A percentile compares a stretch with the other conserved stretches of the same genome.
phyloP scores from a whole-genome alignment of 2,888 invertebrate species.

The Hofmannophila pseudospretella region DNA sequence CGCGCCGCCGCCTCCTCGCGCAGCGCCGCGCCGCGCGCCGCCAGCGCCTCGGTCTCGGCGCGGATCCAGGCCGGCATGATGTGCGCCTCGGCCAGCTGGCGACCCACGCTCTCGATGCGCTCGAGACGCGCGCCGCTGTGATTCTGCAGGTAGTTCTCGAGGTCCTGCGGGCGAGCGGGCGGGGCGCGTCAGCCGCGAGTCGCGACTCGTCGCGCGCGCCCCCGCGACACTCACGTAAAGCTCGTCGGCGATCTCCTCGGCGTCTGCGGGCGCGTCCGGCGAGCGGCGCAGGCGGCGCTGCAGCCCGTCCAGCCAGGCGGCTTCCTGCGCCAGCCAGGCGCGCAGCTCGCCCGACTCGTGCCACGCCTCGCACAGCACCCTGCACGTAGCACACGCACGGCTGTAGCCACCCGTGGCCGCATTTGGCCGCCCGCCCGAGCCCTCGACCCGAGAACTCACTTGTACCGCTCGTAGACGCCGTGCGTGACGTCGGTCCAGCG shows the following conservation, averaged over 20 bases:
- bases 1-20: conserved; percentile 59
- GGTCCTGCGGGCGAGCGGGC: conserved; percentile 75
- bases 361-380: conserved; percentile 84
- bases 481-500: conserved; percentile 84
- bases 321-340: conserved; percentile 86
- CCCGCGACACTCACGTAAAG: conserved; percentile 73
- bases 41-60: conserved; percentile 81
- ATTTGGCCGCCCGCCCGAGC: too few species aligned
- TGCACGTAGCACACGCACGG: conserved; percentile 15
- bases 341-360: conserved; percentile 87
- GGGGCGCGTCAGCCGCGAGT: conserved; percentile 7
- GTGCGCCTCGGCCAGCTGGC: conserved; percentile 84
- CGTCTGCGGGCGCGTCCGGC: conserved; percentile 86
- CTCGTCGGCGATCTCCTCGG: conserved; percentile 94
- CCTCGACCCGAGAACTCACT: too few species aligned
- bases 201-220: background rate
- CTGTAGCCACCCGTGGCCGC: too few species aligned
- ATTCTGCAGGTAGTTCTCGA: conserved; percentile 88
- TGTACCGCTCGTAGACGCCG: conserved; percentile 82
- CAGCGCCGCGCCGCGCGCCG: conserved; percentile 81
- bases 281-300: conserved; percentile 86
- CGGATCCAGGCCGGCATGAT: conserved; percentile 84
- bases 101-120: conserved; percentile 86
- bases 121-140: conserved; percentile 84
- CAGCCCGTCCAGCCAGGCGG: conserved; percentile 87